Evolutionary conservation across 2,888 invertebrate species (phyloP).

Genomic region (Microplitis manilae): DNA sequence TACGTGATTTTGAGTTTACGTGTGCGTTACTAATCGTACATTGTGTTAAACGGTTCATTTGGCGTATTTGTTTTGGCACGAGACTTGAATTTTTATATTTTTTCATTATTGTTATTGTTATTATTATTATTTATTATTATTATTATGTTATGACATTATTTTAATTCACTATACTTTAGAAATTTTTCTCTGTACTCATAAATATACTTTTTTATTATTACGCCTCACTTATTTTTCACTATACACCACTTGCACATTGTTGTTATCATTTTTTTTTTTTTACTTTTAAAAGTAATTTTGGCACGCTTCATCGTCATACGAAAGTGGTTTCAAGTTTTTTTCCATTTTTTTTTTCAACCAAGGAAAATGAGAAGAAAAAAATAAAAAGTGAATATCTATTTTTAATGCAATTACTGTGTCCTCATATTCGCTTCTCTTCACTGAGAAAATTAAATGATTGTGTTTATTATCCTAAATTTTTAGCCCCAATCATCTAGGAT

Average conservation of each 20-base stretch:
- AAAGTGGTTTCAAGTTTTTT: slow-evolving; percentile 6
- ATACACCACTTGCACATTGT: not conserved
- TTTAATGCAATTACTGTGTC: slow-evolving; percentile 16
- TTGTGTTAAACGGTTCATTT: slow-evolving; percentile 44
- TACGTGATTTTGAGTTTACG: slow-evolving; percentile 20
- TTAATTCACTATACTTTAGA: not conserved
- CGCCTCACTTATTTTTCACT: slow-evolving; percentile 12
- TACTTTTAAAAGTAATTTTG: slow-evolving; percentile 29
- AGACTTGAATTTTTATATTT: slow-evolving; percentile 31
- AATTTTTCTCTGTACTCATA: not conserved
- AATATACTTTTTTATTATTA: not conserved
- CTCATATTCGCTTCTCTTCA: slow-evolving; percentile 9
- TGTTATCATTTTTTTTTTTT: slow-evolving; percentile 19
- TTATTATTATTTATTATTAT: not conserved
- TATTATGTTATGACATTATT: slow-evolving; percentile 31
- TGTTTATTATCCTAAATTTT: too few species aligned
- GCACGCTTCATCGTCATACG: slow-evolving; percentile 30
- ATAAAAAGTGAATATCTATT: slow-evolving; percentile 11
- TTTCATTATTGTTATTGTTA: not conserved
- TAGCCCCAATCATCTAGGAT: too few species aligned
- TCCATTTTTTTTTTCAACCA: slow-evolving; percentile 17
- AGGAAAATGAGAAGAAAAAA: slow-evolving; percentile 1
- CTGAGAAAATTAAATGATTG: too few species aligned
- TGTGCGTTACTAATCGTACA: slow-evolving; percentile 41
- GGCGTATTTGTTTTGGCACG: slow-evolving; percentile 49